phyloP scores from a whole-genome alignment of 2,797 vertebrate species.

The Mormyrus proboscirostris region DNA sequence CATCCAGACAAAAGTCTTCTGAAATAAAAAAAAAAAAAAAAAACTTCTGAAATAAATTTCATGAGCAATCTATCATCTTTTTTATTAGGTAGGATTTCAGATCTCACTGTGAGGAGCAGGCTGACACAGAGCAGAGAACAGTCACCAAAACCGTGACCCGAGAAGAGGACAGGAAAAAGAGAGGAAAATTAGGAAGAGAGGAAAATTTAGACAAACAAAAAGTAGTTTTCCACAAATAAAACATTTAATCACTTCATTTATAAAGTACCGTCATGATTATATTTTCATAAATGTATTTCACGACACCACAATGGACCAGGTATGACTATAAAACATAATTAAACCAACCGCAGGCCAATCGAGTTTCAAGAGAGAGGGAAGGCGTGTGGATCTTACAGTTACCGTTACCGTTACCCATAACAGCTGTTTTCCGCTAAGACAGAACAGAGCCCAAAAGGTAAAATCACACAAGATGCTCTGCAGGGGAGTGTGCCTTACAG shows the following conservation, averaged over 20 bases:
- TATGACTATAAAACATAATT: conserved; percentile 37
- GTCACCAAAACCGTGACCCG: neutral
- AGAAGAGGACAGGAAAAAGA: neutral
- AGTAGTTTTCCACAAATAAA: conserved; percentile 1
- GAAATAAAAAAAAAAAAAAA: neutral
- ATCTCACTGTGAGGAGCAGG: neutral
- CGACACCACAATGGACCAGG: conserved; percentile 41
- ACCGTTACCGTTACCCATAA: conserved; percentile 42
- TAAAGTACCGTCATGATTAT: conserved; percentile 26
- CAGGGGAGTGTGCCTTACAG: neutral
- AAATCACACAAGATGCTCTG: neutral
- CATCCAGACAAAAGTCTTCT: neutral
- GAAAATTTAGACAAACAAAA: conserved; percentile 18
- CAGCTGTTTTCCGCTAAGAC: conserved; percentile 52
- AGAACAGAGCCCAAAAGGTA: neutral
- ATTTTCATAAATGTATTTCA: conserved; percentile 34
- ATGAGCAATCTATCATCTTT: neutral
- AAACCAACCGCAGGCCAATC: conserved; percentile 47
- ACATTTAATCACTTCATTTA: conserved; percentile 7
- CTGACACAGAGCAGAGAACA: neutral
- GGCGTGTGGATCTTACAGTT: conserved; percentile 33
- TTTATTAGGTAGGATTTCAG: neutral
- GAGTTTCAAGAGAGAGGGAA: conserved; percentile 28
- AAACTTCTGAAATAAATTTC: neutral
- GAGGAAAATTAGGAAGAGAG: neutral